phyloP scores from a whole-genome alignment of 2,113 vertebrate species.

The Tachysurus fulvidraco region DNA sequence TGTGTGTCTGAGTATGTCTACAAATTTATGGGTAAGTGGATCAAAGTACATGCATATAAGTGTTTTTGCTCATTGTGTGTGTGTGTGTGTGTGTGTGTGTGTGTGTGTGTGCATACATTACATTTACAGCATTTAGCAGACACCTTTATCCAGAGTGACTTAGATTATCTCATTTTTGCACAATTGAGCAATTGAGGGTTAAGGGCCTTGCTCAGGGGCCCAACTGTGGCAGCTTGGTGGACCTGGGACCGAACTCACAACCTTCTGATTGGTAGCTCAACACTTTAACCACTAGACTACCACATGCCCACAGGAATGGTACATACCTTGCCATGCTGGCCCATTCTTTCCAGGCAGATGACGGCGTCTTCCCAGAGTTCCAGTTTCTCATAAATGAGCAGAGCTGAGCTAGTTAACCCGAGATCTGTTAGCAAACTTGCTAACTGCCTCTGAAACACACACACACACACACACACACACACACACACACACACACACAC shows the following conservation, averaged over 20 bases:
- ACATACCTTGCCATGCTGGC: conserved; percentile 92
- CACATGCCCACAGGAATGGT: not conserved
- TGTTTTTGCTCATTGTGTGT: conserved; percentile 17
- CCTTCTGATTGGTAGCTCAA: too few relatives aligned
- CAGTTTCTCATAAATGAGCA: conserved; percentile 88
- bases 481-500: conserved; percentile 20
- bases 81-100: conserved; percentile 1
- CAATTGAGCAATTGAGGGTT: too few relatives aligned
- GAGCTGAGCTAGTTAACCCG: conserved; percentile 87
- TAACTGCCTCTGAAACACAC: conserved; percentile 80
- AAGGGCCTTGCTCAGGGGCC: too few relatives aligned
- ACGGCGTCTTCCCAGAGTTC: conserved; percentile 96
- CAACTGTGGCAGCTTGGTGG: too few relatives aligned
- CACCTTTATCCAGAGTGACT: too few relatives aligned
- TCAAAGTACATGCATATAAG: not conserved
- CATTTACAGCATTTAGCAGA: too few relatives aligned
- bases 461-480: conserved; percentile 25
- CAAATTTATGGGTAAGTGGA: not conserved
- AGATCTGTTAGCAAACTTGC: conserved; percentile 86
- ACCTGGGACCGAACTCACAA: too few relatives aligned
- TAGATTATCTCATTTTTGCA: too few relatives aligned
- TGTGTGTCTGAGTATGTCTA: not conserved
- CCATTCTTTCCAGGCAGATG: conserved; percentile 90
- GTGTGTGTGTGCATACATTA: not conserved
- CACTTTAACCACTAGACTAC: too few relatives aligned